Percentiles rank a stretch among this genome's conserved stretches.
These are phyloP conservation scores for Artemisiospiza belli DNA, from an alignment of 2,113 vertebrate species.

Conservation along the genomic window DNA sequence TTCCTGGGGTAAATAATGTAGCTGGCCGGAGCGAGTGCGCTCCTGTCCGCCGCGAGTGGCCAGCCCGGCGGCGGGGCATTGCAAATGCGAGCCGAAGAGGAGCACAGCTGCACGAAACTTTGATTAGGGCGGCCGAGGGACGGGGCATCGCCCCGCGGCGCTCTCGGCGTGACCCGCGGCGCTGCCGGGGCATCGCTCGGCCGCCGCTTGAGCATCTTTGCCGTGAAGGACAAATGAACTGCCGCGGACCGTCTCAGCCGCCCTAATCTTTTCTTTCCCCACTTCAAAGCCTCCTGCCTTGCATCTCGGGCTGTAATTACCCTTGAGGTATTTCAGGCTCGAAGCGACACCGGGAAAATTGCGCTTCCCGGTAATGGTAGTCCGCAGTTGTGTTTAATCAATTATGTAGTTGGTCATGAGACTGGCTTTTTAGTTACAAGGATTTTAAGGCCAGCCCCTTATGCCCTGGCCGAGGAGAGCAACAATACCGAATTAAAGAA, in stretches of 20 bases:
- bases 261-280: slow-evolving; percentile 76
- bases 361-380: slow-evolving; percentile 75
- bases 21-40: slow-evolving; percentile 60
- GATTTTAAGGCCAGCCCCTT: slow-evolving; percentile 57
- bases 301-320: slow-evolving; percentile 77
- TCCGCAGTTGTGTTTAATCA: slow-evolving; percentile 80
- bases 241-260: slow-evolving; percentile 57
- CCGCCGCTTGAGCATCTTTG: slow-evolving; percentile 42
- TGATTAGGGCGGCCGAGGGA: slow-evolving; percentile 59
- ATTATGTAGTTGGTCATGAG: slow-evolving; percentile 78
- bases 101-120: slow-evolving; percentile 71
- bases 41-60: slow-evolving; percentile 53
- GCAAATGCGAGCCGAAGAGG: slow-evolving; percentile 65
- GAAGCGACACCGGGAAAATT: slow-evolving; percentile 75
- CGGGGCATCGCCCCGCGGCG: slow-evolving; percentile 15
- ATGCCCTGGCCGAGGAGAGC: slow-evolving; percentile 51
- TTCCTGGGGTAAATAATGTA: slow-evolving; percentile 77
- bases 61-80: slow-evolving; percentile 42
- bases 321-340: slow-evolving; percentile 79
- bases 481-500: slow-evolving; percentile 63
- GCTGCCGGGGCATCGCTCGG: slow-evolving; percentile 44
- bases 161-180: slow-evolving; percentile 70
- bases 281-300: slow-evolving; percentile 76
- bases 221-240: slow-evolving; percentile 72
- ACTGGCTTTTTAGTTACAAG: slow-evolving; percentile 72